phyloP scores from a whole-genome alignment of 2,113 vertebrate species.

The Microtus montanus region DNA sequence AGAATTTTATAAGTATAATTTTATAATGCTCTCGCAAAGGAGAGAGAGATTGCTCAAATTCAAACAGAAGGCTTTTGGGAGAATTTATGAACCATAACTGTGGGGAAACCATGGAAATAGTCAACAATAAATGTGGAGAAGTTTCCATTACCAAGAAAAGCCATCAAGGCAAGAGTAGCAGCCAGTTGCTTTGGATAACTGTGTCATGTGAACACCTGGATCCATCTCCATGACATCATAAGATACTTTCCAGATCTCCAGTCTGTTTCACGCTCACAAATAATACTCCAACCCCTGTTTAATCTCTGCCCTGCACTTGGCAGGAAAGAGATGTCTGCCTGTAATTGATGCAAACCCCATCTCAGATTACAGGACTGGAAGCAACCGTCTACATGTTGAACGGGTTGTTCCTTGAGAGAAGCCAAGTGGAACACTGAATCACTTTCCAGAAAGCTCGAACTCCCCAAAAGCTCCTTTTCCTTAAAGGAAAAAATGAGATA shows the following conservation, averaged over 20 bases:
- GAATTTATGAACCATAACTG: neutral
- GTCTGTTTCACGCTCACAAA: neutral
- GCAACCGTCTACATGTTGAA: neutral
- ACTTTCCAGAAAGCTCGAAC: neutral
- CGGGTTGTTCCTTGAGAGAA: neutral
- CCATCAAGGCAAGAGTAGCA: constrained; percentile 18
- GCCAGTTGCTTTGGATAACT: constrained; percentile 29
- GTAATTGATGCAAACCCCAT: neutral
- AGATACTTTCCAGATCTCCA: constrained; percentile 48
- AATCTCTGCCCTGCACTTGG: neutral
- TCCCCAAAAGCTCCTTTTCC: neutral
- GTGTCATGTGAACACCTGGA: constrained; percentile 26
- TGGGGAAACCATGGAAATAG: constrained; percentile 54
- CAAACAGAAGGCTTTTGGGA: neutral
- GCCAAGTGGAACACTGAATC: neutral
- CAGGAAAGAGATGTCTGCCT: neutral
- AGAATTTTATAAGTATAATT: neutral
- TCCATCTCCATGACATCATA: neutral
- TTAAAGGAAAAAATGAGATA: neutral
- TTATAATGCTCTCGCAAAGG: neutral
- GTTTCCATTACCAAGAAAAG: constrained; percentile 43
- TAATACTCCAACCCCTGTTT: neutral
- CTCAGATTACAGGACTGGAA: neutral
- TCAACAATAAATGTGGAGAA: neutral
- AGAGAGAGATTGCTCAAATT: neutral